These are phyloP conservation scores for Triplophysa siluroides DNA, from an alignment of 2,113 vertebrate species.

Conservation along the genomic window DNA sequence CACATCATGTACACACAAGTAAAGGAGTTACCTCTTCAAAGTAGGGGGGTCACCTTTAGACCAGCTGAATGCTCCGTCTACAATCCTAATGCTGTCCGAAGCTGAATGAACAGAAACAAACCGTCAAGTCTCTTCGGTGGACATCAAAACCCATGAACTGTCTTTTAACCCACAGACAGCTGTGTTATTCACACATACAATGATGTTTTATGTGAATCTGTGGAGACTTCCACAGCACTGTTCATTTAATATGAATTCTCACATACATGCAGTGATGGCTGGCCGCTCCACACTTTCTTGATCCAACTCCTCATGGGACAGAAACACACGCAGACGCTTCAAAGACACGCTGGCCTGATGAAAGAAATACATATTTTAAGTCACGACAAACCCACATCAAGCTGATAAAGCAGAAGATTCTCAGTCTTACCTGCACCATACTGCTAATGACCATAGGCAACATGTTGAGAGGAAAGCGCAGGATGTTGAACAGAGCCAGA, in stretches of 20 bases:
- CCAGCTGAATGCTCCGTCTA: slow-evolving; percentile 88
- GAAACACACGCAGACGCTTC: slow-evolving; percentile 88
- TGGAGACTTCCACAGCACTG: background rate
- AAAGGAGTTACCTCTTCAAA: slow-evolving; percentile 75
- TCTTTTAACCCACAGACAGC: slow-evolving; percentile 32
- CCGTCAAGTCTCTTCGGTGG: background rate
- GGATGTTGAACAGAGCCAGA: slow-evolving; percentile 92
- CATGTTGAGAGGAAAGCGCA: slow-evolving; percentile 91
- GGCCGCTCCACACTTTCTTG: slow-evolving; percentile 79
- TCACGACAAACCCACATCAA: slow-evolving; percentile 11
- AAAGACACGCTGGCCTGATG: slow-evolving; percentile 90
- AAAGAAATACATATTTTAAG: background rate
- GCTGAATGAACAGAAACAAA: slow-evolving; percentile 64
- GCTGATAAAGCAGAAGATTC: slow-evolving; percentile 76
- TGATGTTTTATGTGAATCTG: background rate
- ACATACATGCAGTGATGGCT: slow-evolving; percentile 66
- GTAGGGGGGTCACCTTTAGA: slow-evolving; percentile 78
- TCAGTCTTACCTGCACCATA: slow-evolving; percentile 82
- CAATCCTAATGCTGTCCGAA: slow-evolving; percentile 76
- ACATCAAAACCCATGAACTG: slow-evolving; percentile 31
- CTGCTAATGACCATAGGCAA: slow-evolving; percentile 97
- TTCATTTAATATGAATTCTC: background rate
- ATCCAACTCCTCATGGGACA: slow-evolving; percentile 93
- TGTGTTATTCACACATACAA: background rate
- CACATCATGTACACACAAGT: background rate